These are phyloP conservation scores for Drosophila sordidula DNA, from an alignment of 2,888 invertebrate species.

Conservation along the genomic window DNA sequence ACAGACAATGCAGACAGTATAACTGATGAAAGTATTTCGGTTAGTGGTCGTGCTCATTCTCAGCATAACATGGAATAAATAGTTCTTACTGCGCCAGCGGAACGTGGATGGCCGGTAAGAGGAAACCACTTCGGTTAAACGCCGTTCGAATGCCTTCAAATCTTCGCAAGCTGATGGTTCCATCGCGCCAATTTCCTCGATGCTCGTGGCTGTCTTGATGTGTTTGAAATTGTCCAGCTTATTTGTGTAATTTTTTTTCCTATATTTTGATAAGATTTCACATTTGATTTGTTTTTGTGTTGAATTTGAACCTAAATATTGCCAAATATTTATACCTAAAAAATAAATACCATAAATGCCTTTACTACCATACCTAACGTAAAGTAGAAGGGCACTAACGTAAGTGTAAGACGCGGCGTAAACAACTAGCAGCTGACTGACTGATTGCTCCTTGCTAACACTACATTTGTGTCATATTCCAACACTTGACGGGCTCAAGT, in stretches of 20 bases:
- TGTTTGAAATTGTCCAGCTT: conserved; percentile 75
- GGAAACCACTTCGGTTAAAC: conserved; percentile 98
- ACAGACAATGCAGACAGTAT: conserved; percentile 93
- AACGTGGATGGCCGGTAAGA: conserved; percentile 97
- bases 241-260: conserved; percentile 49
- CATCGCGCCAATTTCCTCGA: conserved; percentile 84
- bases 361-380: conserved; percentile 6
- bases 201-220: conserved; percentile 73
- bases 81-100: conserved; percentile 96
- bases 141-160: conserved; percentile 98
- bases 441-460: conserved; percentile 10
- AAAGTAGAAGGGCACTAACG: neutral
- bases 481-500: conserved; percentile 9
- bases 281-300: conserved; percentile 72
- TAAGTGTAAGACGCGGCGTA: neutral
- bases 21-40: conserved; percentile 87
- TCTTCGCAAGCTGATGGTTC: conserved; percentile 98
- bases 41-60: neutral
- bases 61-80: neutral
- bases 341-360: conserved; percentile 27
- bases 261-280: conserved; percentile 67
- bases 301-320: conserved; percentile 42
- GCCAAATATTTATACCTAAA: conserved; percentile 11
- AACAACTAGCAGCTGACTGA: conserved; percentile 37
- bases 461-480: neutral